Base-by-base conservation (phyloP, 2,888 invertebrate species). In the Podotricha telesiphe region DNA sequence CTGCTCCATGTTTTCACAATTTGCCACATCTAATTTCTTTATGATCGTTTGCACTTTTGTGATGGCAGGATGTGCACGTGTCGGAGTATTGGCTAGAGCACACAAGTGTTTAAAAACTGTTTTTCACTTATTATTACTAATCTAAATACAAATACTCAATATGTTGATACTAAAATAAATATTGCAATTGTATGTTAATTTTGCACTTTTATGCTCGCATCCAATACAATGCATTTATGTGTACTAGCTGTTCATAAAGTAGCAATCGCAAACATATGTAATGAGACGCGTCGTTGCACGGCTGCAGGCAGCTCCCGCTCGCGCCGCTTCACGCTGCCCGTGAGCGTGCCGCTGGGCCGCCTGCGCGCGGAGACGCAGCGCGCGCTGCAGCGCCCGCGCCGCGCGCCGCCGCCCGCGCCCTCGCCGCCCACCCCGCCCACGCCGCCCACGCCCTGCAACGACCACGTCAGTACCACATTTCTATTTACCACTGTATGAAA, bases 291-390 rank as follows among this genome's bases (percentile, higher is more conserved):
- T n/a, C n/a, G n/a, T n/a, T n/a, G n/a, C n/a, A n/a, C n/a, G n/a
- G n/a, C n/a, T n/a, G 51, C 37, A 48, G 74, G 67, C 65, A 72
- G 51, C 69, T 55, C 66, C 15, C 51, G 74, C 74, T 59, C 74
- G 2, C 78, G 82, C 17, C 70, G 75, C 53, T 34, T 76, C 10
- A 85, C 86, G 2, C 67, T 89, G 71, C n/a, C 86, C 65, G 90
- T 93, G 71, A 86, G 86, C 68, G 74, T 93, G 48, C 80, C 89
- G 73, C 83, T 91, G 79, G 61, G 79, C 11, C 85, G 91, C 0
- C 85, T 92, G 77, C 86, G 86, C 67, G 75, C 80, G 17, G 88
- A 76, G 73, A 86, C 82, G 40, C 77, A 82, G 78, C 91, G 78
- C 69, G 84, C 78, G 77, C 85, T 85, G 85, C 93, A 75, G 83